A percentile compares a stretch with the other conserved stretches of the same genome.
These are phyloP conservation scores for Baryphthengus martii DNA, from an alignment of 2,113 vertebrate genomes.

Conservation along the genomic window DNA sequence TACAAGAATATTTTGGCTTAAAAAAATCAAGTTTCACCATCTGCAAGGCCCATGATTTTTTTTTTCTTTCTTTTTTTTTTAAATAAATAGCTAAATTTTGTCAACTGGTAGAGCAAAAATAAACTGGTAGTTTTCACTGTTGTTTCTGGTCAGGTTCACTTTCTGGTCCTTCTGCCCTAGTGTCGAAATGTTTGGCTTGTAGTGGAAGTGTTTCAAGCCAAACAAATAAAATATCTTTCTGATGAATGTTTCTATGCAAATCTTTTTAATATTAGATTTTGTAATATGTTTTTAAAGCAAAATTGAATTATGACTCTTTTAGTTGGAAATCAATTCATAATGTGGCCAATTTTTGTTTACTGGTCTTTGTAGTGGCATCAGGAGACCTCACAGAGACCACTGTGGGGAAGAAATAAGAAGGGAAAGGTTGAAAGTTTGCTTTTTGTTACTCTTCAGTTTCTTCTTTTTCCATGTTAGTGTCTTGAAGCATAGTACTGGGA, in stretches of 20 bases:
- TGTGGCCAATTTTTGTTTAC: neutral
- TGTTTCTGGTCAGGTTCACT: conserved; percentile 56
- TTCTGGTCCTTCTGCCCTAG: conserved; percentile 21
- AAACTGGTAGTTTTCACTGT: conserved; percentile 33
- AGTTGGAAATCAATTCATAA: conserved; percentile 37
- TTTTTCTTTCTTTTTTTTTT: neutral
- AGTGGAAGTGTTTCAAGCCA: conserved; percentile 64
- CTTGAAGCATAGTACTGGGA: neutral
- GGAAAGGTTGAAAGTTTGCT: neutral
- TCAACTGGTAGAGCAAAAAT: conserved; percentile 49
- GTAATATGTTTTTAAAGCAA: conserved; percentile 58
- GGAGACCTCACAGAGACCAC: conserved; percentile 19
- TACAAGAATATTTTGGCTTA: neutral
- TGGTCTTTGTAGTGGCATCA: conserved; percentile 3
- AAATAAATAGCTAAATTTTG: conserved; percentile 21
- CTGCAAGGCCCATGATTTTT: neutral
- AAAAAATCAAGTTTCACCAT: conserved; percentile 8
- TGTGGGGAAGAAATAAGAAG: neutral
- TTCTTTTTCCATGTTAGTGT: neutral
- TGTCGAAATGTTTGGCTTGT: conserved; percentile 60
- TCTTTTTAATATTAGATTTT: conserved; percentile 52
- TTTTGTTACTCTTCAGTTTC: neutral
- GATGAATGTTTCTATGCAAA: conserved; percentile 63
- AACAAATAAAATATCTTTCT: conserved; percentile 66
- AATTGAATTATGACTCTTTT: conserved; percentile 51